phyloP scores from a whole-genome alignment of 2,888 invertebrate species.

The Lydus trimaculatus region DNA sequence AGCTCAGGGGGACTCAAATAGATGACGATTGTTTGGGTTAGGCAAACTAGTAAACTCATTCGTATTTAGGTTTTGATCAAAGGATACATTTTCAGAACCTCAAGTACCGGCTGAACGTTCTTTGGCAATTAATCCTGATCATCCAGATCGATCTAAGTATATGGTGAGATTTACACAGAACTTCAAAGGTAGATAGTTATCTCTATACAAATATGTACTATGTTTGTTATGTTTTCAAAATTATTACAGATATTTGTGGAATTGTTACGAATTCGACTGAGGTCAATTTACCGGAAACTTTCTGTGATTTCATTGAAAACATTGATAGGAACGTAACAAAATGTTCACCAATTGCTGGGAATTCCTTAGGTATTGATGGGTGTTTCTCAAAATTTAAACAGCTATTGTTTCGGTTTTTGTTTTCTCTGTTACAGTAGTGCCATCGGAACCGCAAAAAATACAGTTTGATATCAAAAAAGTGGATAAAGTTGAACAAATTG shows the following conservation, averaged over 20 bases:
- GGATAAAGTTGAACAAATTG: slow-evolving; percentile 25
- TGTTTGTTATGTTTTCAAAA: not conserved
- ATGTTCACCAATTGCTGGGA: slow-evolving; percentile 28
- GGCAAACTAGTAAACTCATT: slow-evolving; percentile 3
- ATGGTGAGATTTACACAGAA: slow-evolving; percentile 27
- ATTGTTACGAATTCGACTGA: slow-evolving; percentile 31
- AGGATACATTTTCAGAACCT: slow-evolving; percentile 28
- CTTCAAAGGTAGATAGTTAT: slow-evolving; percentile 29
- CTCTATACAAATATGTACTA: not conserved
- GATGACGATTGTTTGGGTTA: slow-evolving; percentile 38
- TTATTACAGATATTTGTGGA: slow-evolving; percentile 36
- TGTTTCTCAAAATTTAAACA: not conserved
- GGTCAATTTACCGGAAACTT: slow-evolving; percentile 26
- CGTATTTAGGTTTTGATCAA: not conserved
- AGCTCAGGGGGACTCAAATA: slow-evolving; percentile 36
- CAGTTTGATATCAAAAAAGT: slow-evolving; percentile 26
- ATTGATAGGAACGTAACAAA: slow-evolving; percentile 26
- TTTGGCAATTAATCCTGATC: not conserved
- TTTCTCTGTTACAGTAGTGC: slow-evolving; percentile 31
- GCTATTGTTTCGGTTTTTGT: not conserved
- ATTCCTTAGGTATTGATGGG: slow-evolving; percentile 22
- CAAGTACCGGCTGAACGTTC: slow-evolving; percentile 36
- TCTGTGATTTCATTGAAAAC: slow-evolving; percentile 33
- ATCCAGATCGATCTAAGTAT: slow-evolving; percentile 18
- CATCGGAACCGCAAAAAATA: slow-evolving; percentile 28